A percentile compares a stretch with the other conserved stretches of the same genome.
These are phyloP conservation scores for Lycorma delicatula DNA, from an alignment of 1,140 invertebrate genomes.

Conservation along the genomic window DNA sequence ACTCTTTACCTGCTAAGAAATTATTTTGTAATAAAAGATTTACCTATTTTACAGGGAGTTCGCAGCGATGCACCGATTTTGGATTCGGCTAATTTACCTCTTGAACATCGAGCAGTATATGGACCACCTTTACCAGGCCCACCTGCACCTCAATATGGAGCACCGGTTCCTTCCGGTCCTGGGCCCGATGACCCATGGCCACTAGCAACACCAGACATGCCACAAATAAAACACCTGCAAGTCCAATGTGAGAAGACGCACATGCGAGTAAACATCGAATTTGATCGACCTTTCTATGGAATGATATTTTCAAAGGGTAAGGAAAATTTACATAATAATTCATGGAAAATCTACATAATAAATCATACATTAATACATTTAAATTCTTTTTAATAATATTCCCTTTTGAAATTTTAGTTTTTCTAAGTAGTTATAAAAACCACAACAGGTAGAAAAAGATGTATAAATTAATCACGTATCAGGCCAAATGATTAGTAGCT, in stretches of 20 bases:
- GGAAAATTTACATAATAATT: no score
- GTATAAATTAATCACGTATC: no score
- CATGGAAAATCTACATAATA: no score
- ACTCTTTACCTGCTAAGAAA: no score
- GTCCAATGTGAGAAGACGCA: slow-evolving; percentile 91
- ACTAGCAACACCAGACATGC: slow-evolving; percentile 70
- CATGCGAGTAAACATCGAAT: slow-evolving; percentile 87
- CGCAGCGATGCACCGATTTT: slow-evolving; percentile 25
- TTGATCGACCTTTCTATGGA: slow-evolving; percentile 90
- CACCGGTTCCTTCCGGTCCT: slow-evolving; percentile 25
- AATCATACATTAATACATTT: no score
- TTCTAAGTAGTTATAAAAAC: no score
- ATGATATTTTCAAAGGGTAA: slow-evolving; percentile 84
- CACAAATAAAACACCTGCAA: slow-evolving; percentile 82
- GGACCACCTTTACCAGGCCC: slow-evolving; percentile 26
- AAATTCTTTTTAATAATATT: no score
- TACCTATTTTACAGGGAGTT: slow-evolving; percentile 27
- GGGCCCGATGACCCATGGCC: slow-evolving; percentile 64
- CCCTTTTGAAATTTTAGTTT: no score
- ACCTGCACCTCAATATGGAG: slow-evolving; percentile 36
- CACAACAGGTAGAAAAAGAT: no score
- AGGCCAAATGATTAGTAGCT: no score
- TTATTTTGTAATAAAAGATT: no score
- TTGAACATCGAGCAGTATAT: slow-evolving; percentile 32
- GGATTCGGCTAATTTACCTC: slow-evolving; percentile 25